phyloP scores from a whole-genome alignment of 2,888 invertebrate species.

The Harmothoe impar region DNA sequence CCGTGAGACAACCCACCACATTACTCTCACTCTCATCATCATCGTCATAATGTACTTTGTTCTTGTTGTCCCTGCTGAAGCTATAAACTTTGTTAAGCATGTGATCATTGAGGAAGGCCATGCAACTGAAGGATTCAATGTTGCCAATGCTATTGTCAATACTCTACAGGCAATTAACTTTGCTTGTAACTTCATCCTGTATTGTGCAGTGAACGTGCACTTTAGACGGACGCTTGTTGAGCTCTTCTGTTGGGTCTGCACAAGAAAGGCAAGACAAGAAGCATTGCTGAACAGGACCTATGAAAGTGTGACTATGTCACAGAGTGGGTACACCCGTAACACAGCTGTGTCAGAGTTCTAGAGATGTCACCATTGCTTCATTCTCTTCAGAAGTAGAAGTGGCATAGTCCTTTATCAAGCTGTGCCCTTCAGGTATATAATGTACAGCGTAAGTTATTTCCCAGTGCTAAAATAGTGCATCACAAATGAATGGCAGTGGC shows the following conservation, averaged over 20 bases:
- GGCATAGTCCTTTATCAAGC: too few relatives aligned
- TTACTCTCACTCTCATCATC: constrained; percentile 81
- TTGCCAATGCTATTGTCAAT: constrained; percentile 67
- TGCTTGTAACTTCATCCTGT: constrained; percentile 73
- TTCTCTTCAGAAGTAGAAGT: too few relatives aligned
- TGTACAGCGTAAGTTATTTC: too few relatives aligned
- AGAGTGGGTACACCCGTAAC: not conserved
- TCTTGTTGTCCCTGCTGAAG: constrained; percentile 80
- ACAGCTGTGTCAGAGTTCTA: constrained; percentile 45
- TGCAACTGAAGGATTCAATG: constrained; percentile 60
- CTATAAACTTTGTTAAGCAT: constrained; percentile 76
- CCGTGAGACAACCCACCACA: constrained; percentile 66
- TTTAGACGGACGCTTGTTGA: constrained; percentile 65
- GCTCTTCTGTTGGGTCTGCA: constrained; percentile 57
- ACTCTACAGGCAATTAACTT: constrained; percentile 72
- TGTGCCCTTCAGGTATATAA: too few relatives aligned
- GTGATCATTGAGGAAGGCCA: constrained; percentile 65
- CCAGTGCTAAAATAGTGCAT: too few relatives aligned
- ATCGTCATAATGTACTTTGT: constrained; percentile 80
- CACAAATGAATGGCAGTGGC: too few relatives aligned
- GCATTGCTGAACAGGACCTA: not conserved
- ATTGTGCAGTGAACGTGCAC: constrained; percentile 70
- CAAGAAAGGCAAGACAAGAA: not conserved
- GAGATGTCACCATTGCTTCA: not conserved
- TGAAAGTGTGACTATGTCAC: constrained; percentile 30